Conservation (phyloP, 2,113 vertebrate species). For the Amblyornis subalaris region DNA sequence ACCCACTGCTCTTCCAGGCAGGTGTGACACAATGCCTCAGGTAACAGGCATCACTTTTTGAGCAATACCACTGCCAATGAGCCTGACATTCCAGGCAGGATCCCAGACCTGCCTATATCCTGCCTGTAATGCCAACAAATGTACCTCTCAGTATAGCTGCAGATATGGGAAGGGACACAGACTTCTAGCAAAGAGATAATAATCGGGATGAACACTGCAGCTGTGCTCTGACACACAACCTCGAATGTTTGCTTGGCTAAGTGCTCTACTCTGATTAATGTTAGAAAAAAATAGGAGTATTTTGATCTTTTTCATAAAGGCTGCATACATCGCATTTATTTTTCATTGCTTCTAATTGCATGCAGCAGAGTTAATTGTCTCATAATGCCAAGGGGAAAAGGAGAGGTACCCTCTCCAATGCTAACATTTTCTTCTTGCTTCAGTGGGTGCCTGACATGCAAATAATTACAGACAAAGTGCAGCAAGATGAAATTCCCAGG, state of each 20-base stretch:
- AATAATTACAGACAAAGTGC: conserved; percentile 11
- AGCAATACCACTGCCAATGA: not conserved
- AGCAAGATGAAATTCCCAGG: conserved; percentile 16
- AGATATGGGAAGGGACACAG: not conserved
- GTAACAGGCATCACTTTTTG: not conserved
- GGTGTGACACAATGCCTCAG: not conserved
- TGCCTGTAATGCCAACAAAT: not conserved
- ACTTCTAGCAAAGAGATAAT: not conserved
- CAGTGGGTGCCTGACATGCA: not conserved
- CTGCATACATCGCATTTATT: not conserved
- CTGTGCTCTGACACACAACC: not conserved
- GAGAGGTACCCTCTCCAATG: not conserved
- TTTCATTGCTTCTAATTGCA: conserved; percentile 9
- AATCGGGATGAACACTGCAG: not conserved
- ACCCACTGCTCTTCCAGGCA: not conserved
- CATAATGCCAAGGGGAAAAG: conserved; percentile 10
- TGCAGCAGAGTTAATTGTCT: conserved; percentile 10
- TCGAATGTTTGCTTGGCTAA: not conserved
- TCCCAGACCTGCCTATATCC: not conserved
- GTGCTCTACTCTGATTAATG: not conserved
- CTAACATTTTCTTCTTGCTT: conserved; percentile 3
- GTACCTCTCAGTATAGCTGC: not conserved
- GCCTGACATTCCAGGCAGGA: not conserved
- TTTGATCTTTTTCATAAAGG: not conserved
- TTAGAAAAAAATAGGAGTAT: not conserved